Percentiles rank a stretch among this genome's conserved stretches.
phyloP scores from a whole-genome alignment of 2,113 vertebrate species.

The Brienomyrus longianalis region DNA sequence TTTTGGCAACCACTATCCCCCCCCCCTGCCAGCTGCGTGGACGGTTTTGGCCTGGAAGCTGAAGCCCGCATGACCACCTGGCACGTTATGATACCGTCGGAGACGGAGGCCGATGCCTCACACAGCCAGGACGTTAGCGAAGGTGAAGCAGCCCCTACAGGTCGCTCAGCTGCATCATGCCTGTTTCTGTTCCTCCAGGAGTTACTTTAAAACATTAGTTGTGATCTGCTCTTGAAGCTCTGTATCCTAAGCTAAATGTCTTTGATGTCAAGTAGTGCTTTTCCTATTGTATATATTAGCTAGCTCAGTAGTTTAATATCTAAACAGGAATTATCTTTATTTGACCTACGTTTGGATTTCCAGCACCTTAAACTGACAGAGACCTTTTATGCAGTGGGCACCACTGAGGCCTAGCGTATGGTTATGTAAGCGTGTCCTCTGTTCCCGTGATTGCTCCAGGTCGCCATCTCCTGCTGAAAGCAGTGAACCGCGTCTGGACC shows the following conservation, averaged over 20 bases:
- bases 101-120: conserved; percentile 75
- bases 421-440: background rate
- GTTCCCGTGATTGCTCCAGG: conserved; percentile 52
- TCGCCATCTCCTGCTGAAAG: conserved; percentile 91
- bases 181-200: background rate
- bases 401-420: background rate
- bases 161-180: background rate
- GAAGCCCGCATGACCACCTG: conserved; percentile 98
- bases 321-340: background rate
- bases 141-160: conserved; percentile 55
- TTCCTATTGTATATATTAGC: background rate
- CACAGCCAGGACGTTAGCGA: conserved; percentile 90
- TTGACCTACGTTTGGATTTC: background rate
- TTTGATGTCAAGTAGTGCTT: background rate
- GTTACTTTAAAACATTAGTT: background rate
- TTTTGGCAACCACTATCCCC: background rate
- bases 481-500: conserved; percentile 95
- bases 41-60: conserved; percentile 94
- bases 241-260: background rate
- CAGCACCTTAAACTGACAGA: background rate
- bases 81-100: conserved; percentile 92
- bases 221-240: background rate
- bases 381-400: background rate
- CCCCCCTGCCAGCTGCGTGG: conserved; percentile 68
- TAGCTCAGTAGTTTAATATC: background rate